Conservation (phyloP, 2,113 vertebrate genomes). For the Aldabrachelys gigantea region DNA sequence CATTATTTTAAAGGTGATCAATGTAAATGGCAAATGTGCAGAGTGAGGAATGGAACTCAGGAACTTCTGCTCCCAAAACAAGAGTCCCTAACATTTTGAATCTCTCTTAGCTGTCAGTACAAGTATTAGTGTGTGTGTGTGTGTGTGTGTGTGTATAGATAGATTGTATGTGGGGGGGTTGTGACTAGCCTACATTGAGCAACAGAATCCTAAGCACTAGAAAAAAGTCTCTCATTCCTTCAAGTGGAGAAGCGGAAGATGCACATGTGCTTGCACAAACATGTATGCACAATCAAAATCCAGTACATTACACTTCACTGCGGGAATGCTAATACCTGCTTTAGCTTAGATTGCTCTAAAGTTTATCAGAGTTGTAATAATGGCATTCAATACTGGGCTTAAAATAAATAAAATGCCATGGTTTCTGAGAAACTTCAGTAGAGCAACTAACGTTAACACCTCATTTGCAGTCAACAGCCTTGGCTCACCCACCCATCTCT, state of each 20-base stretch:
- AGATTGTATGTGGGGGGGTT: too few species aligned
- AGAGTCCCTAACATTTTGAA: background rate
- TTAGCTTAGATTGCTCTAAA: background rate
- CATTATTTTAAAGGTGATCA: background rate
- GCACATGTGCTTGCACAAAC: background rate
- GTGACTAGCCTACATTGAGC: background rate
- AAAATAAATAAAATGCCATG: background rate
- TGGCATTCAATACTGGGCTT: background rate
- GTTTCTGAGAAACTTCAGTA: background rate
- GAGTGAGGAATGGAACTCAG: background rate
- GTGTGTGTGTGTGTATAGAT: too few species aligned
- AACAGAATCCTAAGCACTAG: accelerated
- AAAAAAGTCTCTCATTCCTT: background rate
- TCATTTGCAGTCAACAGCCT: background rate
- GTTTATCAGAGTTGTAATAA: background rate
- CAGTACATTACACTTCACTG: background rate
- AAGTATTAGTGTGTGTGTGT: background rate
- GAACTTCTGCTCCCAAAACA: background rate
- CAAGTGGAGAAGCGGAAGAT: background rate
- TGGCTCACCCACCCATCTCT: background rate
- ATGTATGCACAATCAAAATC: accelerated
- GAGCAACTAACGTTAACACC: background rate
- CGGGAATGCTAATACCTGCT: background rate
- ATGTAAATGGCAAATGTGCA: background rate
- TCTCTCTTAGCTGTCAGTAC: background rate